Conservation (phyloP, 2,113 vertebrate genomes). For the Corythaeola cristata region DNA sequence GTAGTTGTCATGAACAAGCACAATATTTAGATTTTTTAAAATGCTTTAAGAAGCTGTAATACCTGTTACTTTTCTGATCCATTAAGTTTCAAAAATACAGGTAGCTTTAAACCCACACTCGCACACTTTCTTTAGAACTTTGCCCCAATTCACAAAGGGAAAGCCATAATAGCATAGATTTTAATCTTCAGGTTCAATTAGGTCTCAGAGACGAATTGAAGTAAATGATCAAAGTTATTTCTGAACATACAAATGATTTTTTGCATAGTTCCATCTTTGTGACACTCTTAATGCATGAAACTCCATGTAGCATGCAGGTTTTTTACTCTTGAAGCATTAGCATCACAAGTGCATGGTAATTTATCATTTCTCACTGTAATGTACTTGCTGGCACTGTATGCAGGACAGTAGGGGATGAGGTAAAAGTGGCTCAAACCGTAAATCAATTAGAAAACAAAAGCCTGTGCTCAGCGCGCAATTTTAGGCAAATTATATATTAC, state of each 20-base stretch:
- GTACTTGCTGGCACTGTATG: conserved; percentile 78
- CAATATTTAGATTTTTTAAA: not conserved
- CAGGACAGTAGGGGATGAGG: conserved; percentile 78
- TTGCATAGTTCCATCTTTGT: conserved; percentile 5
- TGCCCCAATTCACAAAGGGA: conserved; percentile 45
- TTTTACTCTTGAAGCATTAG: conserved; percentile 78
- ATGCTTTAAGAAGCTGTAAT: not conserved
- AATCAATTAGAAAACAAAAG: conserved; percentile 93
- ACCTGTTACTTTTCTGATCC: not conserved
- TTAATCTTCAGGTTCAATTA: conserved; percentile 67
- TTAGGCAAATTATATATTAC: conserved; percentile 82
- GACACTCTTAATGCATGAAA: conserved; percentile 41
- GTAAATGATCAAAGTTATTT: conserved; percentile 64
- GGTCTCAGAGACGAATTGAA: conserved; percentile 45
- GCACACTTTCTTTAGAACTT: conserved; percentile 27
- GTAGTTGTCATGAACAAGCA: not conserved
- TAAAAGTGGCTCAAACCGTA: conserved; percentile 80
- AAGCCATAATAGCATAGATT: conserved; percentile 39
- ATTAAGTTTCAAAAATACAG: not conserved
- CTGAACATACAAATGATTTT: conserved; percentile 16
- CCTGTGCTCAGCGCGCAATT: conserved; percentile 76
- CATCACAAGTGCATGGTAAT: conserved; percentile 79
- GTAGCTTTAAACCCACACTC: not conserved
- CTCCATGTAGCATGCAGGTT: conserved; percentile 41
- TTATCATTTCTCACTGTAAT: conserved; percentile 83